Conservation (phyloP, 2,888 invertebrate species). For the Lucinisca nassula region DNA sequence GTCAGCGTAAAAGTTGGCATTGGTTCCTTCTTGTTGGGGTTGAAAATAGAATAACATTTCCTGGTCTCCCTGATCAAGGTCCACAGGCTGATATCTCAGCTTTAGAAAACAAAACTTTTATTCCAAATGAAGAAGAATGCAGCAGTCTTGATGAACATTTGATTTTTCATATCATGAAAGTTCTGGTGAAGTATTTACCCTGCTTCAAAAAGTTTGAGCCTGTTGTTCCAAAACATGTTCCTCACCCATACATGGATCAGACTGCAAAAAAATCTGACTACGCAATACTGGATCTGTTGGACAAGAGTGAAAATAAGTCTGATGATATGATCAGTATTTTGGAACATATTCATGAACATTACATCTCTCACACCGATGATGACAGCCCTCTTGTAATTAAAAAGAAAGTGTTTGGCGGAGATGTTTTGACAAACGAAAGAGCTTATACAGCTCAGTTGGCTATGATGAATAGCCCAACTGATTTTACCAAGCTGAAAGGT, state of each 20-base stretch:
- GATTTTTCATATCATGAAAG: slow-evolving; percentile 24
- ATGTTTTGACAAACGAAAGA: slow-evolving; percentile 50
- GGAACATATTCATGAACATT: slow-evolving; percentile 32
- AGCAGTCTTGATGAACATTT: slow-evolving; percentile 16
- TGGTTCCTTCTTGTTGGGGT: slow-evolving; percentile 12
- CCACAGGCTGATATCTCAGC: not conserved
- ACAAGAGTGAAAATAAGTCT: slow-evolving; percentile 59
- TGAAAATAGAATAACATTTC: not conserved
- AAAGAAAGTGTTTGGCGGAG: slow-evolving; percentile 41
- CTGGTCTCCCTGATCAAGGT: not conserved
- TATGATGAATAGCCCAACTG: slow-evolving; percentile 32
- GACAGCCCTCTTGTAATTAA: not conserved
- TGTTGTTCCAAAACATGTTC: slow-evolving; percentile 34
- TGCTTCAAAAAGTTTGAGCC: slow-evolving; percentile 14
- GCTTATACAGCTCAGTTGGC: slow-evolving; percentile 46
- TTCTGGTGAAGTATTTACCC: slow-evolving; percentile 33
- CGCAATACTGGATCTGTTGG: slow-evolving; percentile 52
- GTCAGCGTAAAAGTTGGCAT: not conserved
- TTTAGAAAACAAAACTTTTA: not conserved
- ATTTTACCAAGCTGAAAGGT: slow-evolving; percentile 18
- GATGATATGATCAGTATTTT: slow-evolving; percentile 56
- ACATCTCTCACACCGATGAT: slow-evolving; percentile 23
- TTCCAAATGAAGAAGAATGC: not conserved
- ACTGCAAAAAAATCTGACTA: slow-evolving; percentile 41
- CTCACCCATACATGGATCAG: slow-evolving; percentile 39